Conservation (phyloP, 2,797 vertebrate species). For the Fundulus diaphanus region DNA sequence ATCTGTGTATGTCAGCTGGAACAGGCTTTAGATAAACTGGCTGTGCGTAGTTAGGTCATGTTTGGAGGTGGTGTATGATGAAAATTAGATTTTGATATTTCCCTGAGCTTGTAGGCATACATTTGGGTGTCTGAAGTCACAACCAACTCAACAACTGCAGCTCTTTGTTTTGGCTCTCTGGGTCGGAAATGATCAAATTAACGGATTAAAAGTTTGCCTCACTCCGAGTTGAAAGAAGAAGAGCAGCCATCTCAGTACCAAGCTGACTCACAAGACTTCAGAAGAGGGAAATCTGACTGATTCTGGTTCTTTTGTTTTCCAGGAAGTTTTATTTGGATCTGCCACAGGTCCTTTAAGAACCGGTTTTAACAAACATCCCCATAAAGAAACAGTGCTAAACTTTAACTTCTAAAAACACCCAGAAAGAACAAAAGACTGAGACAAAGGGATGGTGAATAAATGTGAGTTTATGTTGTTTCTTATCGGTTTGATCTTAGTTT, state of each 20-base stretch:
- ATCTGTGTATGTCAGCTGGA: constrained; percentile 33
- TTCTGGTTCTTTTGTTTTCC: background rate
- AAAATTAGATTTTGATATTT: background rate
- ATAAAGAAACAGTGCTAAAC: background rate
- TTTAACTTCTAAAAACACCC: background rate
- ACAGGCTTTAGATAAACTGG: background rate
- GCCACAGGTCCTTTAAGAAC: background rate
- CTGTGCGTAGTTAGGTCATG: background rate
- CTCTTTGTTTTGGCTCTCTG: background rate
- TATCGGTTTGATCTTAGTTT: background rate
- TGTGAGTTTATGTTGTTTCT: background rate
- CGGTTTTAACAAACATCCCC: background rate
- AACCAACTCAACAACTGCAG: too few relatives aligned
- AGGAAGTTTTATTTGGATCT: background rate
- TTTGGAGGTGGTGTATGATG: background rate
- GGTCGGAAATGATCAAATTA: background rate
- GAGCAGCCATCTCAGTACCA: background rate
- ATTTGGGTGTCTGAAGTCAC: background rate
- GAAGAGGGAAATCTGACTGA: background rate
- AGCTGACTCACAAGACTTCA: too few relatives aligned
- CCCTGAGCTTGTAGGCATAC: background rate
- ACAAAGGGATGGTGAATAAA: background rate
- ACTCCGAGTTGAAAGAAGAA: background rate
- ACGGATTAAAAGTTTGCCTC: background rate
- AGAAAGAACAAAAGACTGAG: background rate